Percentiles rank a stretch among this genome's conserved stretches.
Conservation (phyloP, 2,113 vertebrate species). For the Scatophagus argus region DNA sequence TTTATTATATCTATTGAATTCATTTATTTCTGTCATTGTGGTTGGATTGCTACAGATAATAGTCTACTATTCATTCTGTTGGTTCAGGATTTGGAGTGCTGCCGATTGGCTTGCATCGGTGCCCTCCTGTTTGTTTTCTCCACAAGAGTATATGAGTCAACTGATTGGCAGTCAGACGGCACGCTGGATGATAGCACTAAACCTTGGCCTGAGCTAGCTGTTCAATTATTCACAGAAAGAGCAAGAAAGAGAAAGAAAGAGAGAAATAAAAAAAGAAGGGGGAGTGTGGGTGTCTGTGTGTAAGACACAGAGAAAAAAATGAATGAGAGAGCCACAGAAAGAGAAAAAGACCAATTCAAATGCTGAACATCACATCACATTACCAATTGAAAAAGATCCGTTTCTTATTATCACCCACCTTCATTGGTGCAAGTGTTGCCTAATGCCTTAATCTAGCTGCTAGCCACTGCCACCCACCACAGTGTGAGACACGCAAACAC, state of each 20-base stretch:
- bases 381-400: slow-evolving; percentile 46
- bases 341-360: slow-evolving; percentile 29
- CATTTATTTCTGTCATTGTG: slow-evolving; percentile 39
- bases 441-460: slow-evolving; percentile 63
- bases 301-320: neutral
- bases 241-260: slow-evolving; percentile 20
- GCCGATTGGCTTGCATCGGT: slow-evolving; percentile 60
- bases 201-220: slow-evolving; percentile 55
- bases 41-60: slow-evolving; percentile 53
- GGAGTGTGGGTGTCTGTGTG: neutral
- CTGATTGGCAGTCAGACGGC: slow-evolving; percentile 70
- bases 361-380: slow-evolving; percentile 43
- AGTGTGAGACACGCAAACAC: slow-evolving; percentile 53
- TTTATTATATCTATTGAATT: slow-evolving; percentile 39
- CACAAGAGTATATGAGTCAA: slow-evolving; percentile 66
- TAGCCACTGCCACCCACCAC: slow-evolving; percentile 59
- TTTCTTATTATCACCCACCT: slow-evolving; percentile 55
- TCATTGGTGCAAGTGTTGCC: slow-evolving; percentile 36
- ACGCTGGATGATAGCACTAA: slow-evolving; percentile 53
- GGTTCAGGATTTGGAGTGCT: slow-evolving; percentile 48
- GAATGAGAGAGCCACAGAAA: neutral
- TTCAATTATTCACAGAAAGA: slow-evolving; percentile 72
- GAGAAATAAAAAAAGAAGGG: too few relatives aligned
- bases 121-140: slow-evolving; percentile 69
- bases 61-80: slow-evolving; percentile 49